These are phyloP conservation scores for Drosophila funebris DNA, from an alignment of 1,140 invertebrate species.

Conservation along the genomic window DNA sequence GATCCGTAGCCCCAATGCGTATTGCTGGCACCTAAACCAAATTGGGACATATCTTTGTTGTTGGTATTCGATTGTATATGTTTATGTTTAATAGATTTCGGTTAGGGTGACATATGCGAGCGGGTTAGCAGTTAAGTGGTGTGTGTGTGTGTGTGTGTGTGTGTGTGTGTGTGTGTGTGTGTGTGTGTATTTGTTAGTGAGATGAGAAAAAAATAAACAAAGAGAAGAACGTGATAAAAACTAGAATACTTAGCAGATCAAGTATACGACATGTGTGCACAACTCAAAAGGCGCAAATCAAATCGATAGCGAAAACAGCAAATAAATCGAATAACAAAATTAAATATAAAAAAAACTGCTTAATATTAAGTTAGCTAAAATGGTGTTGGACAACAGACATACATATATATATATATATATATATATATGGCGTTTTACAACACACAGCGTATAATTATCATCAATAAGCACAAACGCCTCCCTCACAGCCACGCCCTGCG, in stretches of 20 bases:
- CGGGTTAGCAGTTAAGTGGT: too few species aligned
- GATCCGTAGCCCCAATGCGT: constrained; percentile 93
- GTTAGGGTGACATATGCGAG: background rate
- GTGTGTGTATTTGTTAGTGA: background rate
- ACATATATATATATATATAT: too few species aligned
- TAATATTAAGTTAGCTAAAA: background rate
- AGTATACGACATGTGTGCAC: constrained; percentile 11
- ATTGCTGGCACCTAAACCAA: constrained; percentile 90
- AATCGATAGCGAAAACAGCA: background rate
- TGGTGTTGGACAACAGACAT: background rate
- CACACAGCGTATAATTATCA: constrained; percentile 24
- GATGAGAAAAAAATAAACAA: constrained; percentile 27
- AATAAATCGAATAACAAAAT: background rate
- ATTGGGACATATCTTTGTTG: constrained; percentile 88
- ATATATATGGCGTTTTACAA: background rate
- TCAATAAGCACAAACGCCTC: background rate
- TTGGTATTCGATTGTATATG: constrained; percentile 21
- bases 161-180: background rate
- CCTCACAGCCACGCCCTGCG: background rate
- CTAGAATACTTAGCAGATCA: constrained; percentile 24
- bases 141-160: background rate
- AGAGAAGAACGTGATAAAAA: constrained; percentile 36
- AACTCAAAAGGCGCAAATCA: background rate
- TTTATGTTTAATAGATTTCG: background rate
- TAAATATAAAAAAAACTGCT: background rate